phyloP scores from a whole-genome alignment of 2,888 invertebrate genomes.

The Pediacus dermestoides region DNA sequence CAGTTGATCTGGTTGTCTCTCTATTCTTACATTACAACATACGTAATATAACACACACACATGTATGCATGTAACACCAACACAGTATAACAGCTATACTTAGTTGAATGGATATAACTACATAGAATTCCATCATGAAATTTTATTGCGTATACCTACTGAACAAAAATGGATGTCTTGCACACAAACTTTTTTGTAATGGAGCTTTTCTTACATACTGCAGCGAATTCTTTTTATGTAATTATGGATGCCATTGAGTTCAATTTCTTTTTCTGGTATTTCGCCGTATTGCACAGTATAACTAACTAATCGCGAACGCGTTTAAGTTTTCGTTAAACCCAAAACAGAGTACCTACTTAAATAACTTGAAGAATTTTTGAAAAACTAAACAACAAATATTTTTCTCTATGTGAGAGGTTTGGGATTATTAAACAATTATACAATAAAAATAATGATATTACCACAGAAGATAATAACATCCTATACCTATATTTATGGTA shows the following conservation, averaged over 20 bases:
- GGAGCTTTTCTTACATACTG: constrained; percentile 28
- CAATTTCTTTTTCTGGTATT: constrained; percentile 29
- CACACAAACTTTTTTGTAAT: constrained; percentile 28
- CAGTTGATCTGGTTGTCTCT: constrained; percentile 17
- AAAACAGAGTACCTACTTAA: no score
- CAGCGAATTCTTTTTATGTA: constrained; percentile 31
- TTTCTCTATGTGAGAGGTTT: no score
- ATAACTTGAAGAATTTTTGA: no score
- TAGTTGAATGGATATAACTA: constrained; percentile 2
- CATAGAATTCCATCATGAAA: constrained; percentile 32
- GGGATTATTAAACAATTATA: no score
- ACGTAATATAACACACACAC: neutral
- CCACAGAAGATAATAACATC: no score
- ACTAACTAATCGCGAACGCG: no score
- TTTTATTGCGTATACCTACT: constrained; percentile 30
- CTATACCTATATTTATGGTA: no score
- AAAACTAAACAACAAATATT: no score
- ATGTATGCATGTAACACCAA: no score
- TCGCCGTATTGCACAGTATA: no score
- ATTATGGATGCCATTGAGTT: constrained; percentile 30
- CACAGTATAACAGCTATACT: neutral
- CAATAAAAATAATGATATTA: no score
- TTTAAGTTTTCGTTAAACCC: no score
- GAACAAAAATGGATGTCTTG: constrained; percentile 31
- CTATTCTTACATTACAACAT: neutral